phyloP scores from a whole-genome alignment of 2,797 vertebrate genomes.

The Mus spretus region DNA sequence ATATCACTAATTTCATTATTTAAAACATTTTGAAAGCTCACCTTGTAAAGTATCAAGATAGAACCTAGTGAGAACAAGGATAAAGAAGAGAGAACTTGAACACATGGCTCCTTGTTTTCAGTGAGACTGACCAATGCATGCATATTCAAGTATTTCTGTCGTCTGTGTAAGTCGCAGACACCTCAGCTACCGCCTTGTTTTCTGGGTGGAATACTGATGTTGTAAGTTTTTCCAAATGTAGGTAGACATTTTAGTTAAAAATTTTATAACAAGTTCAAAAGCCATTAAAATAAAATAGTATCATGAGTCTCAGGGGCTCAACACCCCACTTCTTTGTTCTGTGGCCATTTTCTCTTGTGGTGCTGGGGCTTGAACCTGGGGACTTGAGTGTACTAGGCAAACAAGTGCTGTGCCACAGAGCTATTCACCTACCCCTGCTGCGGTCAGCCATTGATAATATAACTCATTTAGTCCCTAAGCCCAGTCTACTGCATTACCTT shows the following conservation, averaged over 20 bases:
- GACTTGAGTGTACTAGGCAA: not conserved
- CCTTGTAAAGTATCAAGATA: not conserved
- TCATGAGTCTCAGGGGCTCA: not conserved
- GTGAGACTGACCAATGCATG: constrained; percentile 42
- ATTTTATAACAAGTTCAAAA: constrained; percentile 13
- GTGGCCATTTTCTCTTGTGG: not conserved
- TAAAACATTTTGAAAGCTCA: constrained; percentile 37
- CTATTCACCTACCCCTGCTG: not conserved
- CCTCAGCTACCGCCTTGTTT: not conserved
- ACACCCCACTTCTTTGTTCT: not conserved
- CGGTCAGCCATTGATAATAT: not conserved
- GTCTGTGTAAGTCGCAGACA: not conserved
- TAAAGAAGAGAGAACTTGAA: constrained; percentile 33
- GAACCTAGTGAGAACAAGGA: constrained; percentile 18
- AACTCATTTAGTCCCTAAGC: not conserved
- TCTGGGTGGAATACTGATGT: constrained; percentile 12
- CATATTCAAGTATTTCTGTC: not conserved
- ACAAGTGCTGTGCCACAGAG: not conserved
- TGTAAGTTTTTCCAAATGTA: not conserved
- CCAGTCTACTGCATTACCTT: not conserved
- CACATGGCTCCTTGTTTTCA: constrained; percentile 23
- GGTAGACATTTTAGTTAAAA: constrained; percentile 46
- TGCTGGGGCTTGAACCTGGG: not conserved
- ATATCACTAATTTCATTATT: constrained; percentile 51
- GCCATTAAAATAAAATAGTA: not conserved